phyloP scores from a whole-genome alignment of 1,140 invertebrate genomes.

The Drosophila nigrodunni region DNA sequence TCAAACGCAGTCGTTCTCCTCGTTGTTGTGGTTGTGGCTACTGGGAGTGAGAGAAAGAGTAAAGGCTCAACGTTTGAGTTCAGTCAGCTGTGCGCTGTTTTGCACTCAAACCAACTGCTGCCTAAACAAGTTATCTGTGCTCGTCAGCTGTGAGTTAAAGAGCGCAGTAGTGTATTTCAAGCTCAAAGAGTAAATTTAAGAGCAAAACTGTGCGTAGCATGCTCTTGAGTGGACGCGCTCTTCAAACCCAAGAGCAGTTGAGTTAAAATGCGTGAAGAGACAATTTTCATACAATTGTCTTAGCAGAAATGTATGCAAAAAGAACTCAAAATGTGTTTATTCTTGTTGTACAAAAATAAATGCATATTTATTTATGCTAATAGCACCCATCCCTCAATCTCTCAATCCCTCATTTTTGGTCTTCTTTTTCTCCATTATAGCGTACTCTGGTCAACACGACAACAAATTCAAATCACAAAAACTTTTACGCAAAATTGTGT shows the following conservation, averaged over 20 bases:
- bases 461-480: conserved; percentile 33
- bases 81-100: conserved; percentile 54
- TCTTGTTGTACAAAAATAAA: conserved; percentile 19
- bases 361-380: conserved; percentile 57
- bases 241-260: neutral
- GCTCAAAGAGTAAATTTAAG: conserved; percentile 38
- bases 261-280: conserved; percentile 3
- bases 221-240: conserved; percentile 28
- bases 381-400: neutral
- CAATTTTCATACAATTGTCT: neutral
- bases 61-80: conserved; percentile 35
- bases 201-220: conserved; percentile 4
- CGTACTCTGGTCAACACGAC: conserved; percentile 23
- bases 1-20: conserved; percentile 36
- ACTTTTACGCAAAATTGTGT: conserved; percentile 55
- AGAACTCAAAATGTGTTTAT: conserved; percentile 19
- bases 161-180: neutral
- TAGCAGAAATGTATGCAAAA: conserved; percentile 6
- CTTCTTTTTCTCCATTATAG: neutral
- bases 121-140: conserved; percentile 5
- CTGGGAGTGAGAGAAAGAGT: conserved; percentile 13
- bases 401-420: neutral
- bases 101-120: conserved; percentile 6
- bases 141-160: conserved; percentile 56
- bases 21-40: conserved; percentile 3